These are phyloP conservation scores for Entomobrya proxima DNA, from an alignment of 2,888 invertebrate genomes.

Conservation along the genomic window DNA sequence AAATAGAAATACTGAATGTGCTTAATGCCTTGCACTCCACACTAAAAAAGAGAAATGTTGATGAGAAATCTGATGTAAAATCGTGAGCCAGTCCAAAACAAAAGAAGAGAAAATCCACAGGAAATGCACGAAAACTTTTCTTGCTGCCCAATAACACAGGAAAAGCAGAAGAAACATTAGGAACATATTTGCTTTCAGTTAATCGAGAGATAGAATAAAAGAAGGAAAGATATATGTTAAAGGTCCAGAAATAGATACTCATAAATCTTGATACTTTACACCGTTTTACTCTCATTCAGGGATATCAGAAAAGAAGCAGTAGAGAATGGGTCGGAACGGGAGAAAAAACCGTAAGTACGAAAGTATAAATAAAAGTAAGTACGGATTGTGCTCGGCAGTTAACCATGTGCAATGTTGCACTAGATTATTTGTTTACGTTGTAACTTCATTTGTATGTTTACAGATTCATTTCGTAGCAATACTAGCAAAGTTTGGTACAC, in stretches of 20 bases:
- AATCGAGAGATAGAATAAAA: conserved; percentile 7
- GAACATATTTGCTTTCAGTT: conserved; percentile 14
- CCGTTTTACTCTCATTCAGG: conserved; percentile 30
- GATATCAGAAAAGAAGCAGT: background rate
- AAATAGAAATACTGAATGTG: background rate
- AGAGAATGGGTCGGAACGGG: background rate
- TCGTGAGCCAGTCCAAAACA: background rate
- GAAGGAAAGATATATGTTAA: conserved; percentile 35
- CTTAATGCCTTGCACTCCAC: background rate
- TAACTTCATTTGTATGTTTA: conserved; percentile 9
- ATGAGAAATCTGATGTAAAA: background rate
- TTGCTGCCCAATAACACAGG: conserved; percentile 1
- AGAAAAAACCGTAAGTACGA: background rate
- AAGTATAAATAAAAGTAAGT: background rate
- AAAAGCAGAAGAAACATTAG: conserved; percentile 10
- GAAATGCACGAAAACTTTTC: background rate
- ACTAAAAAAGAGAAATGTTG: conserved; percentile 8
- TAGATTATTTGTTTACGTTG: conserved; percentile 5
- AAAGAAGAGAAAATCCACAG: background rate
- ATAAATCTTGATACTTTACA: conserved; percentile 60
- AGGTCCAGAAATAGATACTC: conserved; percentile 63
- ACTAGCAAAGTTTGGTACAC: background rate
- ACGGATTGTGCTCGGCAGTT: background rate
- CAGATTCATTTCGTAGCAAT: background rate
- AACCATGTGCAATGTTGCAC: background rate